These are phyloP conservation scores for Mus pahari DNA, from an alignment of 2,113 vertebrate species.

Conservation along the genomic window DNA sequence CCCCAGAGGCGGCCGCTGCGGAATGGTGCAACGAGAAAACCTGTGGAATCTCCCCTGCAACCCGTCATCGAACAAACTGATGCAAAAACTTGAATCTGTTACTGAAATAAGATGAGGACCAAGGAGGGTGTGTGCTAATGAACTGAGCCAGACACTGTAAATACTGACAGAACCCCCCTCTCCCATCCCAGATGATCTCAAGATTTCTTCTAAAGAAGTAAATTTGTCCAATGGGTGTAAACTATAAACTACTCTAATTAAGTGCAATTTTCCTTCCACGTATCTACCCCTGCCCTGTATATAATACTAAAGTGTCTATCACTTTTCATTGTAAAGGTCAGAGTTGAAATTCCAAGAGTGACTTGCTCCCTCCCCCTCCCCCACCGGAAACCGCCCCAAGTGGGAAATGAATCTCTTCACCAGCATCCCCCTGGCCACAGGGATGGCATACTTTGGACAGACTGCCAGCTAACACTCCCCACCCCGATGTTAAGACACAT, in stretches of 20 bases:
- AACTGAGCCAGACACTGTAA: constrained; percentile 90
- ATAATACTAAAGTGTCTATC: constrained; percentile 81
- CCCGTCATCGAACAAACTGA: constrained; percentile 81
- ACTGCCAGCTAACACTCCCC: constrained; percentile 5
- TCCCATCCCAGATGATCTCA: constrained; percentile 65
- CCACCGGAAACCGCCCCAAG: background rate
- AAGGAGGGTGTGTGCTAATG: constrained; percentile 72
- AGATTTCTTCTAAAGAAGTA: constrained; percentile 89
- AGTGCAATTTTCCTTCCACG: constrained; percentile 86
- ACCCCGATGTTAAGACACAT: constrained; percentile 35
- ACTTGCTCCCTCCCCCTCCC: background rate
- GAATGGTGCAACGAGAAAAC: constrained; percentile 67
- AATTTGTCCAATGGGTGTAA: constrained; percentile 90
- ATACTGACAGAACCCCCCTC: constrained; percentile 79
- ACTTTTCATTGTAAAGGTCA: constrained; percentile 83
- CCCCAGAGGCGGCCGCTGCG: constrained; percentile 50
- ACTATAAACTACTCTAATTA: constrained; percentile 88
- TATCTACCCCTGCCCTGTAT: constrained; percentile 78
- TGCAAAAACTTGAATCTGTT: constrained; percentile 86
- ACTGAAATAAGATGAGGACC: constrained; percentile 81
- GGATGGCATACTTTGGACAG: constrained; percentile 25
- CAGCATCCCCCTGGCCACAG: background rate
- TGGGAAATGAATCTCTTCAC: constrained; percentile 5
- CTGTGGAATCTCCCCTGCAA: constrained; percentile 53
- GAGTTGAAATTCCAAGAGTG: constrained; percentile 73